These are phyloP conservation scores for Lepidocyrtoides sp. DNA, from an alignment of 2,888 invertebrate genomes.

Conservation along the genomic window DNA sequence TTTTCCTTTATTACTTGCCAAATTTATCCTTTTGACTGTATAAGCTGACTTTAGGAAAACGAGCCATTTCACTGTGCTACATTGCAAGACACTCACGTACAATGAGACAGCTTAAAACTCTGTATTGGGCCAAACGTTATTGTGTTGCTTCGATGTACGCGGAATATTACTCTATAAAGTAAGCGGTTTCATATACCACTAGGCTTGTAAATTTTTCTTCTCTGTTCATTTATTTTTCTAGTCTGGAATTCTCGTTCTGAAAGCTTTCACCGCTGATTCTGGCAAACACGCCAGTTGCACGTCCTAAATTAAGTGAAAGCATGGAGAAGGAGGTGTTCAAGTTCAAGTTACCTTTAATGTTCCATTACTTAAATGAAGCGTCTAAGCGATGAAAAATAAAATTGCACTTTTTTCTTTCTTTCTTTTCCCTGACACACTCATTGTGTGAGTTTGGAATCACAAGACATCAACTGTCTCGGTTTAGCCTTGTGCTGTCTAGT, in stretches of 20 bases:
- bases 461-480: neutral
- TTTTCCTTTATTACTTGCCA: conserved; percentile 57
- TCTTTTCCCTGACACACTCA: neutral
- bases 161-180: neutral
- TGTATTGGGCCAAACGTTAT: neutral
- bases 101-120: neutral
- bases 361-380: conserved; percentile 10
- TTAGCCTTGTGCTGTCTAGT: neutral
- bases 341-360: neutral
- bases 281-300: conserved; percentile 19
- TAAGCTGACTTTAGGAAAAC: neutral
- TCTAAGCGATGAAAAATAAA: conserved; percentile 9
- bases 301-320: conserved; percentile 43
- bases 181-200: neutral
- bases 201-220: neutral
- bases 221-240: neutral
- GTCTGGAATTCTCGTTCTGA: neutral
- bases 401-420: conserved; percentile 1
- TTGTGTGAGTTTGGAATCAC: neutral
- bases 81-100: neutral
- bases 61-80: neutral
- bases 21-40: conserved; percentile 34
- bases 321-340: conserved; percentile 38
- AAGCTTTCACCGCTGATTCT: neutral
- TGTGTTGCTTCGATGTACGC: neutral